Evolutionary conservation across 2,113 vertebrate genomes (phyloP), one percentile per base, ranked within the genome.

Genomic region (Pedetes capensis): DNA sequence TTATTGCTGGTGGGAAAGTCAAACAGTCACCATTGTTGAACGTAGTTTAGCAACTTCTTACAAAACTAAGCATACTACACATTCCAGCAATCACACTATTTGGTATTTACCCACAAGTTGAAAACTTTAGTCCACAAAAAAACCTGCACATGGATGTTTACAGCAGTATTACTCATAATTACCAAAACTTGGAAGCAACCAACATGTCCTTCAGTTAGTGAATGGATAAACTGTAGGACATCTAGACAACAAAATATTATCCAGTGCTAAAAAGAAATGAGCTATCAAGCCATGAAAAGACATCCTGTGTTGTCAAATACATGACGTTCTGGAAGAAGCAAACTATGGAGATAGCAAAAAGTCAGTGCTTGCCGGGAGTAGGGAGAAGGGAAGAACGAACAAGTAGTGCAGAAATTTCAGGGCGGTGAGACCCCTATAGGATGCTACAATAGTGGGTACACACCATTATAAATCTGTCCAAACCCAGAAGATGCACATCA

Each of bases 371-470:
- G 42, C 34, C 75, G 71, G 25, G 13, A 18, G 29, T 42, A 13
- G 76, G 32, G 27, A 8, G 34, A 25, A 11, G 7, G n/a, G 7
- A n/a, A 6, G 37, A 17, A n/a, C 8, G 3, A 32, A 11, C 0
- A 27, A 64, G 27, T 0, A 2, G 6, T 23, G 7, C 5, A 3
- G 42, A 34, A 37, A 37, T 49, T 17, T 16, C 10, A 71, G n/a
- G 51, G 39, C 47, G 8, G 17, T 6, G 29, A 88, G 53, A 9
- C n/a, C 20, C 23, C 27, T 14, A 32, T 0, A 23, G 17, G 13
- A 16, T 20, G 6, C 59, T 7, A 2, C 1, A 5, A 27, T 7
- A n/a, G 32, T 25, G 10, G 18, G 20, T 16, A 14, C n/a, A 1
- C n/a, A 29, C 39, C 75, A 51, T 37, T n/a, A 8, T 37, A 18